Percentiles rank a stretch among this genome's conserved stretches.
Conservation (phyloP, 2,797 vertebrate species). For the Ptychobarbus kaznakovi region DNA sequence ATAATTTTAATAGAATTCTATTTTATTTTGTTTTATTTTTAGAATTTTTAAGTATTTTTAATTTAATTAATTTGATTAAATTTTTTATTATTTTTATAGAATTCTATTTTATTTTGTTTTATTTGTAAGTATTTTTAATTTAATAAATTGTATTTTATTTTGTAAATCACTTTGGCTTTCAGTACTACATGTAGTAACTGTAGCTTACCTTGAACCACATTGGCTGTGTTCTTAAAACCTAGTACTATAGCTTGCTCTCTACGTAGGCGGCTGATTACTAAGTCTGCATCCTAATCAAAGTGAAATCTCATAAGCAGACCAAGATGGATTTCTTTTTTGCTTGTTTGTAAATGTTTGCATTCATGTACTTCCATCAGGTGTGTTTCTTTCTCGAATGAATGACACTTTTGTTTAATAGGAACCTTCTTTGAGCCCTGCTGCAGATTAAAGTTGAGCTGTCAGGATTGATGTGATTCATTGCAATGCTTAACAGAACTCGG, state of each 20-base stretch:
- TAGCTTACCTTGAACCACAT: not conserved
- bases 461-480: slow-evolving; percentile 4
- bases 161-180: not conserved
- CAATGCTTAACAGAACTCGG: not conserved
- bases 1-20: too few relatives aligned
- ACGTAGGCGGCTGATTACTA: not conserved
- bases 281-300: not conserved
- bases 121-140: too few relatives aligned
- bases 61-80: too few relatives aligned
- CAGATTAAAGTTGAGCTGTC: not conserved
- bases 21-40: too few relatives aligned
- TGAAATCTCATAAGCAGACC: not conserved
- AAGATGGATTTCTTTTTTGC: not conserved
- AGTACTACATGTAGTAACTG: not conserved
- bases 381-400: not conserved
- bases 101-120: too few relatives aligned
- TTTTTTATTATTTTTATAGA: too few relatives aligned
- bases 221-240: not conserved
- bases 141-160: not conserved
- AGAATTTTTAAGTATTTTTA: too few relatives aligned
- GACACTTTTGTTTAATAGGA: too few relatives aligned
- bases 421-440: not conserved
- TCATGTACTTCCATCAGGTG: not conserved
- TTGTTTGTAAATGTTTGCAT: not conserved
- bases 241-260: not conserved